These are phyloP conservation scores for Calcarius lapponicus DNA, from an alignment of 2,797 vertebrate species.

Conservation along the genomic window DNA sequence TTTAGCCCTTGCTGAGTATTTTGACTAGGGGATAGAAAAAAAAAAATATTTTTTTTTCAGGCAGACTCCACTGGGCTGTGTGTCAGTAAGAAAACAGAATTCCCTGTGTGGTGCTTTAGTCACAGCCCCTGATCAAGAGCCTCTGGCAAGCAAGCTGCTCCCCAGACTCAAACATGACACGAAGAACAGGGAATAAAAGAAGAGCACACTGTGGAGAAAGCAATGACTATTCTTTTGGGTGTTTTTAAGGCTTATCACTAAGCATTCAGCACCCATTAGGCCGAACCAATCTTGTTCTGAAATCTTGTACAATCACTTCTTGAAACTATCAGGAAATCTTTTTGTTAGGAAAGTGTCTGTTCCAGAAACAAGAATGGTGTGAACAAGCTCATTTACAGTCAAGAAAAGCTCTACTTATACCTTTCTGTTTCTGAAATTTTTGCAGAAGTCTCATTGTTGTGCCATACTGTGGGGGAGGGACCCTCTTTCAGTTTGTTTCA, in stretches of 20 bases:
- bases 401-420: neutral
- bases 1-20: conserved; percentile 43
- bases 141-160: neutral
- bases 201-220: neutral
- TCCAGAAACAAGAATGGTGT: neutral
- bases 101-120: neutral
- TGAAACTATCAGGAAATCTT: neutral
- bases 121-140: neutral
- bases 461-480: neutral
- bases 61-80: neutral
- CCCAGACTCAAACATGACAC: neutral
- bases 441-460: neutral
- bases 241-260: neutral
- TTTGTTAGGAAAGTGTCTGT: neutral
- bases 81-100: neutral
- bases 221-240: neutral
- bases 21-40: conserved; percentile 6
- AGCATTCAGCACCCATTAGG: neutral
- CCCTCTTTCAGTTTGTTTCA: neutral
- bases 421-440: neutral
- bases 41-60: neutral
- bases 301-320: neutral
- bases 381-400: neutral
- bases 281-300: neutral
- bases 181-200: neutral